Base-by-base conservation (phyloP, 2,797 vertebrate genomes). In the Tolypeutes matacus region DNA sequence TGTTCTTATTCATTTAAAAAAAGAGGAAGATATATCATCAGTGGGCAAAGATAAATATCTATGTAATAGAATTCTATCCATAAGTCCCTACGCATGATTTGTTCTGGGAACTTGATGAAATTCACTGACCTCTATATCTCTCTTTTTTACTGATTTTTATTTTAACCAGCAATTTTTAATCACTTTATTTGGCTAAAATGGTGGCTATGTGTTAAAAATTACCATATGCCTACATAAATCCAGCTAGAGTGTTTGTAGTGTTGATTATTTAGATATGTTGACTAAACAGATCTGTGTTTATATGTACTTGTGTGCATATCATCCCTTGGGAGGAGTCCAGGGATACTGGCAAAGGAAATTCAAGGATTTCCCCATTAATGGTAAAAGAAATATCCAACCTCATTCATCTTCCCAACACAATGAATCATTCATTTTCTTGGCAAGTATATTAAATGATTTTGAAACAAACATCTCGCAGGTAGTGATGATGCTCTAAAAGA, bases 401-500 rank as follows among this genome's bases (percentile, higher is more conserved):
- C 49, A 90, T 88, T 91, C 95, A 95, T 53, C 93, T 96, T 91
- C 20, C 80, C 36, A 96, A 60, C 15, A 90, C 12, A 31, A 69
- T 4, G 29, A 75, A 86, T 95, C 95, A 94, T 87, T 60, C 92
- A 65, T 93, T 96, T 95, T 95, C 92, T 77, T 85, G 96, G 85
- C 83, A 96, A n/a, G 39, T 10, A 49, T 75, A 10, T 84, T 94
- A 89, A 96, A 94, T 95, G 88, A 97, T 94, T 97, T 95, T 96
- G 75, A 97, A 97, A 80, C 69, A 95, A 97, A 95, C 46, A 13
- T 86, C 93, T 91, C 86, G 89, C 9, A 83, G 75, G 20, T 65
- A 95, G 91, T 92, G 29, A 80, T 60, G 62, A 65, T 89, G 31
- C 21, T 77, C 10, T 76, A 42, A 77, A 92, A 83, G 7, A 67